Evolutionary conservation across 2,113 vertebrate genomes (phyloP).

Genomic region (Echinops telfairi): DNA sequence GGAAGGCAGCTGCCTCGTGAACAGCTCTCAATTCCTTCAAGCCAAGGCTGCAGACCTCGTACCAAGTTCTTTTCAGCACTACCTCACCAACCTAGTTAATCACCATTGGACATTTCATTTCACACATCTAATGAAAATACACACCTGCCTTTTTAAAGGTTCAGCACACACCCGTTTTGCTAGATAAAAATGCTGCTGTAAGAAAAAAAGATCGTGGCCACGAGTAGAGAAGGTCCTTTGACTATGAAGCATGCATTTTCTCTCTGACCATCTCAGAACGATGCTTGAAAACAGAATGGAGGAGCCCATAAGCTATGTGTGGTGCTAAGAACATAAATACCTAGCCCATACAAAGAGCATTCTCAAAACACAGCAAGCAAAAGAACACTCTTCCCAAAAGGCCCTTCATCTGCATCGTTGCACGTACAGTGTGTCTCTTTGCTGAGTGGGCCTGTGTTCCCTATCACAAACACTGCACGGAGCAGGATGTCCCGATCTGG

Average conservation of each 20-base stretch:
- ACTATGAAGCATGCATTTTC: background rate
- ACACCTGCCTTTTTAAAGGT: slow-evolving; percentile 79
- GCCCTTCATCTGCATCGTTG: background rate
- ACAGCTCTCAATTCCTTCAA: slow-evolving; percentile 64
- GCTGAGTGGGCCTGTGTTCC: background rate
- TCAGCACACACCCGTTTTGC: slow-evolving; percentile 68
- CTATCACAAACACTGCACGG: background rate
- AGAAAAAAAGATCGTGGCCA: background rate
- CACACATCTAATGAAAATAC: slow-evolving; percentile 80
- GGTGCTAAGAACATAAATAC: background rate
- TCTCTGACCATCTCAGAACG: slow-evolving; percentile 30
- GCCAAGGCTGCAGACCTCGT: slow-evolving; percentile 67
- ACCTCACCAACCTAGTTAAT: slow-evolving; percentile 77
- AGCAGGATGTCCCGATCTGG: background rate
- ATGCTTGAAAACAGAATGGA: background rate
- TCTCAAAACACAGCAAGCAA: background rate
- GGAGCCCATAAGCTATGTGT: background rate
- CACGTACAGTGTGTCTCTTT: background rate
- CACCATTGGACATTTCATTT: slow-evolving; percentile 79
- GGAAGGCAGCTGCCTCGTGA: background rate
- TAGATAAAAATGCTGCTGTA: slow-evolving; percentile 70
- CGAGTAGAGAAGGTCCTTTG: slow-evolving; percentile 42
- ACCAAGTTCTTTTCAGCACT: slow-evolving; percentile 65
- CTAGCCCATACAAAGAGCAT: background rate
- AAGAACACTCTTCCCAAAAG: too few species aligned